A percentile compares a stretch with the other conserved stretches of the same genome.
phyloP scores from a whole-genome alignment of 2,113 vertebrate genomes.

The Mesitornis unicolor region DNA sequence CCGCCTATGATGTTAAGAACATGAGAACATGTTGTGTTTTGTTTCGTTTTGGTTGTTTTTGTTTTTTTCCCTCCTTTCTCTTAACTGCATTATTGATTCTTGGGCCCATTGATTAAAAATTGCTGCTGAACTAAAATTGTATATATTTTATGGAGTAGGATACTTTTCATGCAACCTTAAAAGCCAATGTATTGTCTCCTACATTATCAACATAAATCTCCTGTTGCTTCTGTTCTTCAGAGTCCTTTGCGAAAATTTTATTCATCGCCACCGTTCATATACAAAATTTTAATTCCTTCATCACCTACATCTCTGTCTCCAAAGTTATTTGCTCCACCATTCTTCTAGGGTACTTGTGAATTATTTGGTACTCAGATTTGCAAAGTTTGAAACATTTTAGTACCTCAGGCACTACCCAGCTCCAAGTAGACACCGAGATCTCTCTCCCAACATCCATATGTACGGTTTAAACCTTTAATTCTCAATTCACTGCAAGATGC shows the following conservation, averaged over 20 bases:
- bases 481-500: neutral
- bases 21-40: too few species aligned
- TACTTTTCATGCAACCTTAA: neutral
- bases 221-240: neutral
- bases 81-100: neutral
- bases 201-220: neutral
- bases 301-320: neutral
- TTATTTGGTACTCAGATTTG: neutral
- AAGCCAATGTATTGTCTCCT: neutral
- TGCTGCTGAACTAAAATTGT: neutral
- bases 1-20: fast-evolving
- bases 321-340: neutral
- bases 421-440: neutral
- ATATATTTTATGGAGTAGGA: neutral
- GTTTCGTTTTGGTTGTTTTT: neutral
- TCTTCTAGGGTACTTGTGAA: neutral
- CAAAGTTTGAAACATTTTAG: neutral
- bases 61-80: neutral
- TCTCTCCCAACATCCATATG: fast-evolving
- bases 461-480: neutral
- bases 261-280: neutral
- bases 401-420: neutral
- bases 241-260: neutral
- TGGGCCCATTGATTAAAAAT: neutral
- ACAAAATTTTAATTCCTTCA: neutral